Percentiles rank a stretch among this genome's conserved stretches.
These are phyloP conservation scores for Pseudoips prasinana DNA, from an alignment of 2,888 invertebrate genomes.

Conservation along the genomic window DNA sequence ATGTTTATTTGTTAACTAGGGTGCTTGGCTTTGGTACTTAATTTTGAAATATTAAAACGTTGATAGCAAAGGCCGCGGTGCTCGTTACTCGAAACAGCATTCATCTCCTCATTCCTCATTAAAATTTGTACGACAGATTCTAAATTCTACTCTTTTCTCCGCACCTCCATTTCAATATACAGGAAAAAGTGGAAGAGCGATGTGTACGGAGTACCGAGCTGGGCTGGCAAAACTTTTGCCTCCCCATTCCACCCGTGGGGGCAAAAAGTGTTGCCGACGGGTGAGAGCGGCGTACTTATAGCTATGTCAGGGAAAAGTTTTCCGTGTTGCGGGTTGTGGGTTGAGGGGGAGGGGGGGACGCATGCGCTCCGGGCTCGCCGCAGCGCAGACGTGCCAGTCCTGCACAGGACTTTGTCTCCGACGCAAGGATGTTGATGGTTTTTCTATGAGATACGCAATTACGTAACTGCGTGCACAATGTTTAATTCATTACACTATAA, in stretches of 20 bases:
- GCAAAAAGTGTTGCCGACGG: conserved; percentile 81
- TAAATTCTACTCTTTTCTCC: conserved; percentile 81
- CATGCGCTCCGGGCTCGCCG: conserved; percentile 63
- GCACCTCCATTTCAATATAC: conserved; percentile 82
- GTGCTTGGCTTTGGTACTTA: too few relatives aligned
- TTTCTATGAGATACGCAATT: conserved; percentile 34
- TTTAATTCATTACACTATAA: too few relatives aligned
- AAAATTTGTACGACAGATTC: conserved; percentile 80
- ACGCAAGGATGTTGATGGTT: conserved; percentile 43
- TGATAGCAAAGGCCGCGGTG: conserved; percentile 50
- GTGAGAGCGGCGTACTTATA: conserved; percentile 71
- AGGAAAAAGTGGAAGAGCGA: conserved; percentile 81
- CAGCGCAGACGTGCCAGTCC: conserved; percentile 73
- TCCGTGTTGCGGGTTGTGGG: conserved; percentile 78
- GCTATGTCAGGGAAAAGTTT: conserved; percentile 81
- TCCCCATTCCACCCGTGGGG: conserved; percentile 66
- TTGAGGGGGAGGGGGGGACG: conserved; percentile 51
- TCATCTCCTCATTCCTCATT: conserved; percentile 77
- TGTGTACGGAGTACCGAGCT: conserved; percentile 76
- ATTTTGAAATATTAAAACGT: conserved; percentile 52
- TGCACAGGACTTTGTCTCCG: conserved; percentile 53
- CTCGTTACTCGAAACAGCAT: conserved; percentile 60
- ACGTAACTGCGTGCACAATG: conserved; percentile 44
- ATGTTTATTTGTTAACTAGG: too few relatives aligned
- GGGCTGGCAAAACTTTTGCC: conserved; percentile 79